Evolutionary conservation across 2,888 invertebrate species (phyloP).

Genomic region (Drosophila barbarae): DNA sequence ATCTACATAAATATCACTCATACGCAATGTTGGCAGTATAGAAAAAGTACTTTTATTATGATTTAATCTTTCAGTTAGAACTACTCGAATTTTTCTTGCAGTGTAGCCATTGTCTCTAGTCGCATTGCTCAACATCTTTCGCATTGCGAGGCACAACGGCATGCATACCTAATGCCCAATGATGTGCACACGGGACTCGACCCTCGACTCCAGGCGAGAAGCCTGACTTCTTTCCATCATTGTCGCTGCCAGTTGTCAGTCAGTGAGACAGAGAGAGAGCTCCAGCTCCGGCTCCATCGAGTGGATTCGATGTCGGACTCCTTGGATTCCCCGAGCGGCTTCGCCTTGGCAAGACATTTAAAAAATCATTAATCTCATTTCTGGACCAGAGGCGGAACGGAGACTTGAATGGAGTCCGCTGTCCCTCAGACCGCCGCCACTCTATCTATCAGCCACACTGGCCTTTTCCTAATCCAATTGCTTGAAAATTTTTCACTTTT

Average conservation of each 20-base stretch:
- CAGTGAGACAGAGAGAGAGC: not conserved
- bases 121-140: conserved; percentile 66
- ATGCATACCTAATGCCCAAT: conserved; percentile 72
- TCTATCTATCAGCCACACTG: conserved; percentile 26
- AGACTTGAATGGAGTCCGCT: conserved; percentile 2
- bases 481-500: conserved; percentile 33
- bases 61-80: not conserved
- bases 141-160: conserved; percentile 56
- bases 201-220: conserved; percentile 31
- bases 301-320: conserved; percentile 19
- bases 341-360: conserved; percentile 41
- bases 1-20: too few species aligned
- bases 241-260: conserved; percentile 47
- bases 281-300: not conserved
- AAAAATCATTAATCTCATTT: conserved; percentile 49
- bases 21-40: too few species aligned
- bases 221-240: conserved; percentile 34
- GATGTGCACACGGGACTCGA: conserved; percentile 61
- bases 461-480: conserved; percentile 45
- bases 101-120: conserved; percentile 55
- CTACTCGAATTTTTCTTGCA: rapidly evolving
- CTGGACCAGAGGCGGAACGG: conserved; percentile 18
- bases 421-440: conserved; percentile 9
- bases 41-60: too few species aligned
- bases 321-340: conserved; percentile 11